A percentile compares a stretch with the other conserved stretches of the same genome.
phyloP scores from a whole-genome alignment of 2,113 vertebrate genomes.

The Neodontobutis hainanensis region DNA sequence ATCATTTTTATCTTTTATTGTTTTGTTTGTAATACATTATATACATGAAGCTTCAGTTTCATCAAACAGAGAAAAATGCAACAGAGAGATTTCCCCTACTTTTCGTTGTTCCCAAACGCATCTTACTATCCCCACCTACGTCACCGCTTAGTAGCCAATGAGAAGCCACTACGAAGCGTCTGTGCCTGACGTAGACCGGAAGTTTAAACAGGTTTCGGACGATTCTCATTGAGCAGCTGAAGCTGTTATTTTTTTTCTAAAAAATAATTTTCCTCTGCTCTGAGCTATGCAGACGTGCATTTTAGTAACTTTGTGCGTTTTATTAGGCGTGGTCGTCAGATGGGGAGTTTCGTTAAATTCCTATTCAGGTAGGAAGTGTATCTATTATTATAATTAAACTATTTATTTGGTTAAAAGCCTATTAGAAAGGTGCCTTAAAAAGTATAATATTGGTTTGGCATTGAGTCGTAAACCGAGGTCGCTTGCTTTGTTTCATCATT shows the following conservation, averaged over 20 bases:
- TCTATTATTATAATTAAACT: background rate
- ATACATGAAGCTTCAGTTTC: background rate
- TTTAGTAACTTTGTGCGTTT: constrained; percentile 79
- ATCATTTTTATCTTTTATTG: no score
- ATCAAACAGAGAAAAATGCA: background rate
- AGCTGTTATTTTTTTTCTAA: constrained; percentile 6
- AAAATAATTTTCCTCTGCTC: background rate
- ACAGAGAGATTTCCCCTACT: background rate
- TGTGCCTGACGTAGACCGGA: constrained; percentile 63
- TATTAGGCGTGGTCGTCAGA: constrained; percentile 84
- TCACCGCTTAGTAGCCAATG: constrained; percentile 56
- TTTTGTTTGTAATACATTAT: no score
- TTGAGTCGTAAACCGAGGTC: background rate
- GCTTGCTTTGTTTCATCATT: background rate
- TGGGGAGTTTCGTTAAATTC: constrained; percentile 93
- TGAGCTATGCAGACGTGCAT: constrained; percentile 85
- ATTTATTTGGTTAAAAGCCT: no score
- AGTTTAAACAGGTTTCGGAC: constrained; percentile 27
- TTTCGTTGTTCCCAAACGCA: constrained; percentile 4
- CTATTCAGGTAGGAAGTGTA: constrained; percentile 86
- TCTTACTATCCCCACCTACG: background rate
- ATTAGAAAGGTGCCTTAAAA: background rate
- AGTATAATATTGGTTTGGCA: background rate
- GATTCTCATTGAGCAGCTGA: constrained; percentile 1
- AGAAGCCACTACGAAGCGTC: constrained; percentile 35